A percentile compares a stretch with the other conserved stretches of the same genome.
Conservation (phyloP, 2,797 vertebrate species). For the Pempheris klunzingeri region DNA sequence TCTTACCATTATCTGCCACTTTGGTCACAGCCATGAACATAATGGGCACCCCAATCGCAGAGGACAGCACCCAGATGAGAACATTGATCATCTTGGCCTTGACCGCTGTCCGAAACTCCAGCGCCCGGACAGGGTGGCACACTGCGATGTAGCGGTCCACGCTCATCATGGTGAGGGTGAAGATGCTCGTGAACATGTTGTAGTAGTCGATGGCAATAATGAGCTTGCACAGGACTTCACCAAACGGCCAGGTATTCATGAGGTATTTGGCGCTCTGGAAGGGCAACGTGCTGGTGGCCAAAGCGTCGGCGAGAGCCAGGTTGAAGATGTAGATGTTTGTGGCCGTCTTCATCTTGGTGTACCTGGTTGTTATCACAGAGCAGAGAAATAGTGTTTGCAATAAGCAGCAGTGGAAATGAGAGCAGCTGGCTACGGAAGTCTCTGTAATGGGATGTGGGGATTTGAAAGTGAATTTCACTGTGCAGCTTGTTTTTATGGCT, state of each 20-base stretch:
- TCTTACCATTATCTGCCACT: conserved; percentile 85
- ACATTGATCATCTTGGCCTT: conserved; percentile 96
- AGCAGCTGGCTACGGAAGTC: conserved; percentile 15
- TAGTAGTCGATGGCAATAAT: conserved; percentile 97
- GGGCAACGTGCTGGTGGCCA: conserved; percentile 95
- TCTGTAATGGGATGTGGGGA: conserved; percentile 25
- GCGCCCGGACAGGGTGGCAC: conserved; percentile 92
- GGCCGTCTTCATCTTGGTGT: conserved; percentile 97
- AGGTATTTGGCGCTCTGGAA: conserved; percentile 97
- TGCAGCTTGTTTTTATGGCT: conserved; percentile 13
- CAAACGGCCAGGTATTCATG: conserved; percentile 96
- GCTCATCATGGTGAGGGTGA: conserved; percentile 97
- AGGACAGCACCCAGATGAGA: conserved; percentile 94
- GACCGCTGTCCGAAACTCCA: conserved; percentile 92
- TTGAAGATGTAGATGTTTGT: conserved; percentile 99
- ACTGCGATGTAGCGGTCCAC: conserved; percentile 95
- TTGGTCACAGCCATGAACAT: conserved; percentile 94
- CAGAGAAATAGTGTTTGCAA: conserved; percentile 23
- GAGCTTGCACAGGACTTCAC: conserved; percentile 91
- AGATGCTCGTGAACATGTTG: conserved; percentile 98
- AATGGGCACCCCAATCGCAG: conserved; percentile 92
- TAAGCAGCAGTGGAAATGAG: conserved; percentile 23
- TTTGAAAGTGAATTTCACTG: conserved; percentile 26
- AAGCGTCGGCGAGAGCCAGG: conserved; percentile 91
- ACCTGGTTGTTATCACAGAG: conserved; percentile 81